These are phyloP conservation scores for Macrobrachium nipponense DNA, from an alignment of 1,140 invertebrate genomes.

Conservation along the genomic window DNA sequence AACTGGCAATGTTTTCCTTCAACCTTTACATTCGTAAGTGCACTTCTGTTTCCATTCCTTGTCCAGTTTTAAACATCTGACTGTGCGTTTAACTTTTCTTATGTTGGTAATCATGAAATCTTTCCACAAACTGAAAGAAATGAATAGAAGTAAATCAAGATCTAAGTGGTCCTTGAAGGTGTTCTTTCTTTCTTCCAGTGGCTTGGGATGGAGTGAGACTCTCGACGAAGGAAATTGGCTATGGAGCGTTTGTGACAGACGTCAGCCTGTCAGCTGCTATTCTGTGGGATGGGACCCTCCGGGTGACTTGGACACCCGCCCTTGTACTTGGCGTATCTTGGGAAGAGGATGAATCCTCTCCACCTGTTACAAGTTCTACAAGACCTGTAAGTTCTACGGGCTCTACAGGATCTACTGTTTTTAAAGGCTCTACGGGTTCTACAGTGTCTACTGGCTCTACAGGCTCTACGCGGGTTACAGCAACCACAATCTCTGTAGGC, in stretches of 20 bases:
- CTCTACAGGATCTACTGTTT: neutral
- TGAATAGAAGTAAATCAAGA: neutral
- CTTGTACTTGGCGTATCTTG: slow-evolving; percentile 20
- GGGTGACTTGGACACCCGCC: slow-evolving; percentile 39
- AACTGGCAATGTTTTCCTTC: slow-evolving; percentile 18
- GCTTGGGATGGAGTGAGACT: slow-evolving; percentile 38
- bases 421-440: neutral
- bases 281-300: slow-evolving; percentile 53
- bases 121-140: neutral
- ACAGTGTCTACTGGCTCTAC: neutral
- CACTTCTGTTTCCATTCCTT: neutral
- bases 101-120: neutral
- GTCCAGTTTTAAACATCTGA: neutral
- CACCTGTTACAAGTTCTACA: neutral
- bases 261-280: slow-evolving; percentile 43
- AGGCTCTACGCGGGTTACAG: neutral
- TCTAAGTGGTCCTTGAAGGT: no score
- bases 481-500: neutral
- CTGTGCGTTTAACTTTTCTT: neutral
- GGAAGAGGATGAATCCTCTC: neutral
- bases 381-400: no score
- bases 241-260: slow-evolving; percentile 52
- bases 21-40: slow-evolving; percentile 34
- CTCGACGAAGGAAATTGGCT: slow-evolving; percentile 27
- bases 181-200: slow-evolving; percentile 11